Evolutionary conservation across 2,888 invertebrate species (phyloP).

Genomic region (Dasysyrphus albostriatus): DNA sequence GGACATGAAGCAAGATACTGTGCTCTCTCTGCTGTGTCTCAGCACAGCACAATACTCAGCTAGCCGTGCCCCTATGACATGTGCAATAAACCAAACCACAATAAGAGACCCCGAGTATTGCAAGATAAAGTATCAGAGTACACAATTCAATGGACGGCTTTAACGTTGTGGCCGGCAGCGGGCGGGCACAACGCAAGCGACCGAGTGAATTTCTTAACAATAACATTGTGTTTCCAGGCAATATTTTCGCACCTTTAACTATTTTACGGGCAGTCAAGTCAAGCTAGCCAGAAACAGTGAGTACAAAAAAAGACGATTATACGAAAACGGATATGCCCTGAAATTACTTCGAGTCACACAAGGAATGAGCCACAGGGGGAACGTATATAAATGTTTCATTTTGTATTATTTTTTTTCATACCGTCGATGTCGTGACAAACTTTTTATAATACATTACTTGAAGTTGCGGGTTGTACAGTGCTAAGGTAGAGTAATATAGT

Average conservation of each 20-base stretch:
- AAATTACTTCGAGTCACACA: constrained; percentile 12
- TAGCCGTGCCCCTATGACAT: constrained; percentile 69
- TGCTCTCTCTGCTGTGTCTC: constrained; percentile 7
- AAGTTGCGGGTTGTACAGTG: constrained; percentile 1
- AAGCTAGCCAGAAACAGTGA: constrained; percentile 3
- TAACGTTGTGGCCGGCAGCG: background rate
- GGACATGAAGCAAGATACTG: constrained; percentile 71
- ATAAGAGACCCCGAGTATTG: constrained; percentile 58
- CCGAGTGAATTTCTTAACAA: constrained; percentile 54
- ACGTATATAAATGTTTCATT: constrained; percentile 11
- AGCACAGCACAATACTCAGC: constrained; percentile 9
- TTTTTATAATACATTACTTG: constrained; percentile 23
- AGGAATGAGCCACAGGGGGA: constrained; percentile 11
- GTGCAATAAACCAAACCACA: constrained; percentile 72
- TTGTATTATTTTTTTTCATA: background rate
- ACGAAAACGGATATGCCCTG: constrained; percentile 18
- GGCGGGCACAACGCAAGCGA: background rate
- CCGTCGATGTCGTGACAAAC: constrained; percentile 32
- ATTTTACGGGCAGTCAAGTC: constrained; percentile 37
- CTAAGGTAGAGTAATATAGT: constrained; percentile 4
- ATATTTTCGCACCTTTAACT: constrained; percentile 69
- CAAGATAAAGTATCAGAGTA: constrained; percentile 65
- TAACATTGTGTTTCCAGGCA: constrained; percentile 69
- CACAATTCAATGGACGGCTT: constrained; percentile 56
- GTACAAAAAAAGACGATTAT: background rate